These are phyloP conservation scores for Lanistes nyassanus DNA, from an alignment of 1,140 invertebrate species.

Conservation along the genomic window DNA sequence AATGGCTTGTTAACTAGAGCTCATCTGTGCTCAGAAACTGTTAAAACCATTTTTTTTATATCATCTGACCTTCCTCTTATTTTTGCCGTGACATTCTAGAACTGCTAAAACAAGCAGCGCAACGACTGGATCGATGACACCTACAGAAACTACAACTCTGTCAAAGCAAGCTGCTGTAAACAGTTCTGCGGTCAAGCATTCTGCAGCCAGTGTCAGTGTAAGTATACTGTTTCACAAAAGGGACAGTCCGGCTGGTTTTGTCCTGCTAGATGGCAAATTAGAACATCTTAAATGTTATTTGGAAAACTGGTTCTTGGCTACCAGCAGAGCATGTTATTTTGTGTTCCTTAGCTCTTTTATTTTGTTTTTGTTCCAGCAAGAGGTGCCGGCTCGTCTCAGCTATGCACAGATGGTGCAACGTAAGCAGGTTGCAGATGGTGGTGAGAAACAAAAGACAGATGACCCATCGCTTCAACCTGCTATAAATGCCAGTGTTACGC, in stretches of 20 bases:
- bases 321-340: too few species aligned
- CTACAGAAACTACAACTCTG: neutral
- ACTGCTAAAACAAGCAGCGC: constrained; percentile 11
- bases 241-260: too few species aligned
- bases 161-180: constrained; percentile 18
- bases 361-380: neutral
- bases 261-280: too few species aligned
- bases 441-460: constrained; percentile 37
- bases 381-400: constrained; percentile 70
- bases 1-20: too few species aligned
- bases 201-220: neutral
- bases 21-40: too few species aligned
- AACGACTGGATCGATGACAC: constrained; percentile 1
- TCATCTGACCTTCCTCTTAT: constrained; percentile 23
- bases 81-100: constrained; percentile 4
- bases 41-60: neutral
- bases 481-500: constrained; percentile 18
- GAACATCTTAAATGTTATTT: too few species aligned
- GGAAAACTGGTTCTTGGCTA: too few species aligned
- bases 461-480: constrained; percentile 27
- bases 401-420: constrained; percentile 87
- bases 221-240: neutral
- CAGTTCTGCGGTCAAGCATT: neutral
- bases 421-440: constrained; percentile 68
- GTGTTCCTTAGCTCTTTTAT: too few species aligned